Conservation (phyloP, 2,797 vertebrate genomes). For the Loris lydekkerianus region DNA sequence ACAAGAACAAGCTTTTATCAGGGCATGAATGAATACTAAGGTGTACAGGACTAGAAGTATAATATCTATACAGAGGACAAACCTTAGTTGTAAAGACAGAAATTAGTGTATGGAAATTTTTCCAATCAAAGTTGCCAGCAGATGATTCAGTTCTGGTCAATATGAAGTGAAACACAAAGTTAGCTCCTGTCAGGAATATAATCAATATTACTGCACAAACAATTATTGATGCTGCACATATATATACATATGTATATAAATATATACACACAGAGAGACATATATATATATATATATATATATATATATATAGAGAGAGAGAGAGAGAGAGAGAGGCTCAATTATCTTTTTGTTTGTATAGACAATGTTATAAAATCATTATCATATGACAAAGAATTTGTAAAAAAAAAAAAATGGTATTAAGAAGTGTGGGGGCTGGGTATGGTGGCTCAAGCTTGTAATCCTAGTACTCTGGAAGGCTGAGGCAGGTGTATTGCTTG, state of each 20-base stretch:
- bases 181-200: background rate
- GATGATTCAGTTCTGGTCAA: background rate
- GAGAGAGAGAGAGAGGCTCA: background rate
- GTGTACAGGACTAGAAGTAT: background rate
- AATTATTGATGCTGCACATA: background rate
- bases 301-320: background rate
- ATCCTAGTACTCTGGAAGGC: too few species aligned
- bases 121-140: background rate
- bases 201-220: background rate
- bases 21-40: background rate
- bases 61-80: background rate
- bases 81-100: background rate
- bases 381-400: background rate
- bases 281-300: background rate
- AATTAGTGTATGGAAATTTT: background rate
- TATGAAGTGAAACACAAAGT: slow-evolving; percentile 37
- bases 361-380: background rate
- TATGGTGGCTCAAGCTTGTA: too few species aligned
- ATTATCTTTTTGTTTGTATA: background rate
- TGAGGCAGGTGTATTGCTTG: too few species aligned
- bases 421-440: background rate
- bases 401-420: background rate
- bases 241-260: too few species aligned
- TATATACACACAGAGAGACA: too few species aligned
- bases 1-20: background rate